These are phyloP conservation scores for Panulirus ornatus DNA, from an alignment of 1,140 invertebrate species.

Conservation along the genomic window DNA sequence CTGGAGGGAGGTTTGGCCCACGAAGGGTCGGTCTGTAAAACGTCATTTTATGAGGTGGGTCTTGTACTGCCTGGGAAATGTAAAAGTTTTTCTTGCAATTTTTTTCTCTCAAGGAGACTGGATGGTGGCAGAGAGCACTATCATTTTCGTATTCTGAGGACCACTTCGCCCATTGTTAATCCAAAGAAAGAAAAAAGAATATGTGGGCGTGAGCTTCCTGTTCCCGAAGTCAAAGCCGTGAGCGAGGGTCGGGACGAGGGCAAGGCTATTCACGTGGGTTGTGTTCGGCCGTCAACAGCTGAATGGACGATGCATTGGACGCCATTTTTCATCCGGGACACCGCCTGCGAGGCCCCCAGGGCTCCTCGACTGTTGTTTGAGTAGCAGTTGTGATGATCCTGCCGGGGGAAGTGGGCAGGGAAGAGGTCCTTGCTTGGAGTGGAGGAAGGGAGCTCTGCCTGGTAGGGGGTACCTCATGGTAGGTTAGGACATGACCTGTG, in stretches of 20 bases:
- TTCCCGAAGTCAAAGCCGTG: constrained; percentile 12
- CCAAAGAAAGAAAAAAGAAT: not conserved
- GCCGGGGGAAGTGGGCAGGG: not conserved
- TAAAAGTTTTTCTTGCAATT: no score
- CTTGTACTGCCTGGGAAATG: no score
- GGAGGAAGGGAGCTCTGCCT: not conserved
- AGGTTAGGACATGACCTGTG: not conserved
- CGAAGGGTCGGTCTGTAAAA: no score
- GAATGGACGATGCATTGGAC: constrained; percentile 58
- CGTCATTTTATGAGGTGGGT: no score
- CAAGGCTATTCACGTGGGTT: constrained; percentile 24
- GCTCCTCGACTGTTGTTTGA: constrained; percentile 26
- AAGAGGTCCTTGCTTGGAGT: not conserved
- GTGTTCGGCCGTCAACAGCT: constrained; percentile 49
- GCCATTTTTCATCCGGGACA: constrained; percentile 65
- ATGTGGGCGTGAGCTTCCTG: no score
- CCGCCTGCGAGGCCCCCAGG: constrained; percentile 10
- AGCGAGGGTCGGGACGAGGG: not conserved
- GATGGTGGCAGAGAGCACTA: no score
- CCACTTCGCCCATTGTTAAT: not conserved
- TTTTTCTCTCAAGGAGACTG: no score
- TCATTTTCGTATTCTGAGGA: no score
- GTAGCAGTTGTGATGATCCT: constrained; percentile 34
- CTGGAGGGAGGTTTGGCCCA: not conserved
- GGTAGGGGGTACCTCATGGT: not conserved